A percentile compares a stretch with the other conserved stretches of the same genome.
phyloP scores from a whole-genome alignment of 2,797 vertebrate genomes.

The Phylloscopus collybita region DNA sequence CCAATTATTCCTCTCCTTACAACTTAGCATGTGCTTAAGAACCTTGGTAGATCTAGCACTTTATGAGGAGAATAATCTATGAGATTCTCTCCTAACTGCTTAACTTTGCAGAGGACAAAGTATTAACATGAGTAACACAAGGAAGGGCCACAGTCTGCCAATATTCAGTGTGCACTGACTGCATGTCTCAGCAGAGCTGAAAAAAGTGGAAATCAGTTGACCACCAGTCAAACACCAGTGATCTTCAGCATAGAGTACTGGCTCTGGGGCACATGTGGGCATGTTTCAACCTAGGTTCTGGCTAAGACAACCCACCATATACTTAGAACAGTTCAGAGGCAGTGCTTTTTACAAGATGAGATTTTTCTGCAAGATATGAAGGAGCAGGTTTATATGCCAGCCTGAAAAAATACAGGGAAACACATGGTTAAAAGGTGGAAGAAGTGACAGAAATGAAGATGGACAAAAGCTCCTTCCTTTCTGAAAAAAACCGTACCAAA shows the following conservation, averaged over 20 bases:
- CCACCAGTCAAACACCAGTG: not conserved
- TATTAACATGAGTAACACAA: rapidly evolving
- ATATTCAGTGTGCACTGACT: not conserved
- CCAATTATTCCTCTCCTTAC: not conserved
- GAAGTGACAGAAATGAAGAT: not conserved
- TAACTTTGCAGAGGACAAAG: not conserved
- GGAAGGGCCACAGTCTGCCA: not conserved
- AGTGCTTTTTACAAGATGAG: not conserved
- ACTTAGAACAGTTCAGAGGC: not conserved
- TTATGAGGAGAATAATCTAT: not conserved
- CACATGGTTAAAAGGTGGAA: not conserved
- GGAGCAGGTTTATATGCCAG: not conserved
- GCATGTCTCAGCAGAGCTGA: not conserved
- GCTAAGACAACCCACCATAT: not conserved
- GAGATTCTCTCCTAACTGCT: not conserved
- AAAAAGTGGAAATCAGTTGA: not conserved
- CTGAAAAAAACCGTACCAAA: not conserved
- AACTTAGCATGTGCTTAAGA: not conserved
- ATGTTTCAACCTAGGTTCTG: not conserved
- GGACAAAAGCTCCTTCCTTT: not conserved
- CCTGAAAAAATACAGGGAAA: not conserved
- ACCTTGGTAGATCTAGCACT: not conserved
- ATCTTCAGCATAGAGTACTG: not conserved
- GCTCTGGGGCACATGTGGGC: not conserved
- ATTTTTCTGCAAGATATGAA: not conserved